Percentiles rank a stretch among this genome's conserved stretches.
Conservation (phyloP, 2,888 invertebrate species). For the Vanessa cardui region DNA sequence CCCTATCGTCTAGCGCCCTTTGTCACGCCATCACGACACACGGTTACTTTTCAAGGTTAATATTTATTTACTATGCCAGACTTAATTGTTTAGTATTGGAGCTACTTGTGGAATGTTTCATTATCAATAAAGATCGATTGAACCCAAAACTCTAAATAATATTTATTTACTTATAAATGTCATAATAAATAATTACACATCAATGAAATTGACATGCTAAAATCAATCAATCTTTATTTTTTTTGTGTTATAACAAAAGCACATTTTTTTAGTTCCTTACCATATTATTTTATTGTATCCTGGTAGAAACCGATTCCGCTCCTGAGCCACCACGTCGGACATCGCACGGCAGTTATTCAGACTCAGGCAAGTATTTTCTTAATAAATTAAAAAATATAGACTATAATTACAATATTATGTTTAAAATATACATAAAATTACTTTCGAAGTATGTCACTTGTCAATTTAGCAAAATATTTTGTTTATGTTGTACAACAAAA, state of each 20-base stretch:
- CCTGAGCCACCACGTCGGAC: slow-evolving; percentile 86
- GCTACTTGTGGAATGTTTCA: slow-evolving; percentile 46
- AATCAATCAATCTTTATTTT: slow-evolving; percentile 38
- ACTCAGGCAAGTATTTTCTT: slow-evolving; percentile 76
- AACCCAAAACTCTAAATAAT: neutral
- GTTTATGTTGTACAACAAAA: no score
- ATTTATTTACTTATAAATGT: slow-evolving; percentile 4
- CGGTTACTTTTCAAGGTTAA: slow-evolving; percentile 90
- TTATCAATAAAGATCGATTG: slow-evolving; percentile 27
- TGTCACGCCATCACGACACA: slow-evolving; percentile 84
- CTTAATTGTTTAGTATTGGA: slow-evolving; percentile 71
- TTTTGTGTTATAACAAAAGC: slow-evolving; percentile 50
- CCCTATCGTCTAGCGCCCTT: slow-evolving; percentile 70
- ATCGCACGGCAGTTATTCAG: slow-evolving; percentile 78
- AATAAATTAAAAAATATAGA: neutral
- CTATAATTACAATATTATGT: no score
- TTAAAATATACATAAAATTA: no score
- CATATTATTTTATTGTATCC: slow-evolving; percentile 66
- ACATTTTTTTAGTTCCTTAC: slow-evolving; percentile 49
- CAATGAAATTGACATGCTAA: neutral
- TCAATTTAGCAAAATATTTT: no score
- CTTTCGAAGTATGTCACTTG: no score
- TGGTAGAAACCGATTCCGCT: slow-evolving; percentile 84
- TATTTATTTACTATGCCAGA: slow-evolving; percentile 48
- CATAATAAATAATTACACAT: neutral